Evolutionary conservation across 2,888 invertebrate species (phyloP), one percentile per base, ranked within the genome.

Genomic region (Embidobia sp.): DNA sequence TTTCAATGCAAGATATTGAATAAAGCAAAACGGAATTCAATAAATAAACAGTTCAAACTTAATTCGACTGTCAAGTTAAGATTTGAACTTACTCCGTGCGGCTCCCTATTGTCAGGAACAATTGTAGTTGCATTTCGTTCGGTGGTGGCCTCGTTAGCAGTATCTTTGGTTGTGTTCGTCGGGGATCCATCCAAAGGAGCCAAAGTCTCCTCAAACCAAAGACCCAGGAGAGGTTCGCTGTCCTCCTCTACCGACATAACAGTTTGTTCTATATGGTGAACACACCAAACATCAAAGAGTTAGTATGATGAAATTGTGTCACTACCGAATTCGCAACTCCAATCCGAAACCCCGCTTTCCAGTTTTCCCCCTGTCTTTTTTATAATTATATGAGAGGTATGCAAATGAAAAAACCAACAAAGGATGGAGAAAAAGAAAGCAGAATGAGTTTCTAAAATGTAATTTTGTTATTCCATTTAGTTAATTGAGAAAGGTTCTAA

Each of bases 191-290:
- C 94, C 0, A 94, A 94, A 1, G 97, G 96, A 16, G 96, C 96
- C 7, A 98, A 91, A 0, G 97, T 97, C 86, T 97, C 97, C 87
- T 98, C 97, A 90, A 98, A 97, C 97, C 97, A 98, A 80, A 96
- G 93, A 0, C 98, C 98, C 82, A 97, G 92, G 74, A 97, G 93
- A 3, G 96, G 95, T 90, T 97, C 96, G 89, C 94, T 95, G 88
- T 95, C 95, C 84, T 93, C 93, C 91, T 93, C 93, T 93, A 84
- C 84, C 82, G 85, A 85, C 85, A 87, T 82, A 86, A 86, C 83
- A 86, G 84, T 85, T 86, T 85, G 84, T 85, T 86, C 84, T 83
- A 84, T 82, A 81, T 83, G 83, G 82, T 80, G 83, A 84, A 84
- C 82, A 85, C 80, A 83, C 81, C 72, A 72, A 72, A 63, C 72